Evolutionary conservation across 2,888 invertebrate species (phyloP).

Genomic region (Scaeva pyrastri): DNA sequence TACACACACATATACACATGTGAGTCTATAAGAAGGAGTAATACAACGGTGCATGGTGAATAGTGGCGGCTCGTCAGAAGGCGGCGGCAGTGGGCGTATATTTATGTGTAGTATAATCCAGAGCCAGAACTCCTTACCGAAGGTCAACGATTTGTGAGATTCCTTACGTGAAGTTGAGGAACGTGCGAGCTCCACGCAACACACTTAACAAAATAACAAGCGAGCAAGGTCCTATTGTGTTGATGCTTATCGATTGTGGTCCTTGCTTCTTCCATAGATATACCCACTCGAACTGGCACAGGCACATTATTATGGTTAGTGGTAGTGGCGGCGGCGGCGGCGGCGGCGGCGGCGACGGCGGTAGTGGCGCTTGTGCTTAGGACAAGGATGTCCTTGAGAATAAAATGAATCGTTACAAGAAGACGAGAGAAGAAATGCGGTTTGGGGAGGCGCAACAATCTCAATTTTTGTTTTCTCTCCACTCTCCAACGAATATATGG

Average conservation of each 20-base stretch:
- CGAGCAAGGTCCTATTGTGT: slow-evolving; percentile 35
- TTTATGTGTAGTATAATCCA: slow-evolving; percentile 24
- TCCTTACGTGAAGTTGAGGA: slow-evolving; percentile 37
- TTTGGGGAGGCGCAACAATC: slow-evolving; percentile 34
- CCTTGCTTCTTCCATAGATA: too few species aligned
- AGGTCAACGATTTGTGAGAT: slow-evolving; percentile 62
- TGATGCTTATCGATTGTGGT: slow-evolving; percentile 49
- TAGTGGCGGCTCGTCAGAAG: too few species aligned
- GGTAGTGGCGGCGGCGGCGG: too few species aligned
- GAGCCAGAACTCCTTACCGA: slow-evolving; percentile 27
- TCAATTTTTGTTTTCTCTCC: not conserved
- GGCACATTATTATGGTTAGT: too few species aligned
- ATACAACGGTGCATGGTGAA: too few species aligned
- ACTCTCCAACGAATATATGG: not conserved
- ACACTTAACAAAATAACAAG: slow-evolving; percentile 36
- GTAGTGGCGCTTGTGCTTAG: too few species aligned
- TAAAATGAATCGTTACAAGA: not conserved
- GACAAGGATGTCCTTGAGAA: slow-evolving; percentile 8
- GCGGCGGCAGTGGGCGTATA: not conserved
- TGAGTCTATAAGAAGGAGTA: not conserved
- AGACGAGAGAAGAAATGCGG: not conserved
- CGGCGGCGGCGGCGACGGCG: too few species aligned
- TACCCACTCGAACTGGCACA: too few species aligned
- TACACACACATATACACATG: too few species aligned
- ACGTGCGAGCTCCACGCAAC: slow-evolving; percentile 43